Conservation (phyloP, 2,113 vertebrate genomes). For the Tragulus kanchil region DNA sequence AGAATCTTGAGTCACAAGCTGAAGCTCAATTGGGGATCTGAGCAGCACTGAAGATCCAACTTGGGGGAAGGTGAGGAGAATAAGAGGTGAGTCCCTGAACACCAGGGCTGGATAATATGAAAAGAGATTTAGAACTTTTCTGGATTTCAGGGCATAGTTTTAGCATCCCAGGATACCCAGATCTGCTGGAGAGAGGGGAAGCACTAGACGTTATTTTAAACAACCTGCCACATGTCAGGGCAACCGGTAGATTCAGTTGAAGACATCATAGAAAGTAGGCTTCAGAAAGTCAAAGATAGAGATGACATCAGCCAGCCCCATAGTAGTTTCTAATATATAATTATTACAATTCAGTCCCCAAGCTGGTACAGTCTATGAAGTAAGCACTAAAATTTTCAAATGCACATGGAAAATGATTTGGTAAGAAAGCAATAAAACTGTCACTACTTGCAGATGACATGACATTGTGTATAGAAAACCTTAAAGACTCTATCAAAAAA, state of each 20-base stretch:
- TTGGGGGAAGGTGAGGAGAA: background rate
- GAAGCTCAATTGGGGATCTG: background rate
- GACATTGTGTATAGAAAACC: background rate
- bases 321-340: background rate
- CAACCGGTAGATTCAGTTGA: background rate
- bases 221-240: no score
- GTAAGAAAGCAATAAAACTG: background rate
- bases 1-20: background rate
- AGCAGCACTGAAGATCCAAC: background rate
- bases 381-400: constrained; percentile 21
- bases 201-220: background rate
- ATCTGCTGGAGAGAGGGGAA: background rate
- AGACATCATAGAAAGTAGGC: background rate
- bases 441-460: background rate
- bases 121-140: background rate
- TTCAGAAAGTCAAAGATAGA: background rate
- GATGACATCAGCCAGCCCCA: background rate
- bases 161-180: background rate
- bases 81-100: background rate
- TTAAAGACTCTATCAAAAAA: background rate
- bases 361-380: background rate
- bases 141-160: background rate
- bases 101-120: background rate
- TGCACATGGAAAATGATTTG: background rate
- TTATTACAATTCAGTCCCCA: background rate